A percentile compares a stretch with the other conserved stretches of the same genome.
Conservation (phyloP, 2,113 vertebrate genomes). For the Poeciliopsis turrubarensis region DNA sequence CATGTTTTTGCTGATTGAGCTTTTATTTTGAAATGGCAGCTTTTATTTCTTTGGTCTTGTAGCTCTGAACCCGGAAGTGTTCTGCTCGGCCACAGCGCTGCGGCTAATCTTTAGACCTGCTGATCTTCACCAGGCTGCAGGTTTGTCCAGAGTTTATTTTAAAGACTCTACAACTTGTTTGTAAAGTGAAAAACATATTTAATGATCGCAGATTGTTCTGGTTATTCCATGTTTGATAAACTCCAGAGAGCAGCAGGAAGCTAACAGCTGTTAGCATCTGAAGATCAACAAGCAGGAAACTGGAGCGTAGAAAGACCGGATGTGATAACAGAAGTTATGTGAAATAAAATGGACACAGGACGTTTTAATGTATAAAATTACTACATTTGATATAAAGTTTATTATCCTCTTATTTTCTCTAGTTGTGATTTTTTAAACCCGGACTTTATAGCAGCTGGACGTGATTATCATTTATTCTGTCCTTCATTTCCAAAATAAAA, state of each 20-base stretch:
- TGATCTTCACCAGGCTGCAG: neutral
- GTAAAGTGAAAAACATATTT: neutral
- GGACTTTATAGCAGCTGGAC: neutral
- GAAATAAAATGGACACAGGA: too few species aligned
- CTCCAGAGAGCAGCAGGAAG: neutral
- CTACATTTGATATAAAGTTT: neutral
- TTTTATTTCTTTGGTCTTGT: neutral
- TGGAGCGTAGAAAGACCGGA: neutral
- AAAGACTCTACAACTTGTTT: neutral
- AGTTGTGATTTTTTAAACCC: neutral
- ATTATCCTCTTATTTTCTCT: neutral
- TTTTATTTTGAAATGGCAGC: conserved; percentile 55
- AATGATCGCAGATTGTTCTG: conserved; percentile 31
- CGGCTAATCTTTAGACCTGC: neutral
- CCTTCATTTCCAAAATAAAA: too few species aligned
- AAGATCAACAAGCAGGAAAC: neutral
- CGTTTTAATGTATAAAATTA: too few species aligned
- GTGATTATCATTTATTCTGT: neutral
- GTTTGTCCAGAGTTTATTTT: neutral
- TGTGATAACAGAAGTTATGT: neutral
- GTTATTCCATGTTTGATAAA: neutral
- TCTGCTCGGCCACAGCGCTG: rapidly evolving
- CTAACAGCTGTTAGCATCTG: neutral
- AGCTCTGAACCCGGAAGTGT: conserved; percentile 53
- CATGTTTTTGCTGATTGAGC: neutral